Conservation (phyloP, 2,888 invertebrate species). For the Hipparchia sbordonii region DNA sequence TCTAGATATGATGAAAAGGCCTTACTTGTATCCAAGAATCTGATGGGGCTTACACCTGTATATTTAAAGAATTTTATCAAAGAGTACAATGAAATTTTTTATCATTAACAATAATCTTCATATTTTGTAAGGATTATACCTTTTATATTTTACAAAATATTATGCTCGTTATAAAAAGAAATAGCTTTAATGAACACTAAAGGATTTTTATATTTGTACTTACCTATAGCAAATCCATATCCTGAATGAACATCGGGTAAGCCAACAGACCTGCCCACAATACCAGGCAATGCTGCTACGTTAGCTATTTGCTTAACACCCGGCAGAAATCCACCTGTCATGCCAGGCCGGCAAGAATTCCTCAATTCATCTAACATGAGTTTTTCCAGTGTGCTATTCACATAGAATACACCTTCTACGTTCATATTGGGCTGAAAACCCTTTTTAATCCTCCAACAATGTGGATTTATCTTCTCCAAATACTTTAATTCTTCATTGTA, state of each 20-base stretch:
- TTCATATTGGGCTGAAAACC: constrained; percentile 99
- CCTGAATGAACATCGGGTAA: constrained; percentile 99
- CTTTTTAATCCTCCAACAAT: constrained; percentile 97
- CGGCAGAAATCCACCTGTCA: constrained; percentile 97
- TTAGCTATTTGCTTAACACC: constrained; percentile 99
- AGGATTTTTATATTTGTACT: constrained; percentile 16
- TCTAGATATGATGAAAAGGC: too few species aligned
- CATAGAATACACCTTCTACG: constrained; percentile 98
- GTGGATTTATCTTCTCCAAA: constrained; percentile 92
- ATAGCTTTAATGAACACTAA: too few species aligned
- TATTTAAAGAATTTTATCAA: too few species aligned
- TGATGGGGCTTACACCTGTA: too few species aligned
- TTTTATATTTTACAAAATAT: too few species aligned
- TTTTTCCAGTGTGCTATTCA: constrained; percentile 94
- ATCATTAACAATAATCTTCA: too few species aligned
- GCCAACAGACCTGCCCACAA: constrained; percentile 96
- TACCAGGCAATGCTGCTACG: constrained; percentile 98
- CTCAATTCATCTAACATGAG: constrained; percentile 98
- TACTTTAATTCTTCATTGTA: constrained; percentile 97
- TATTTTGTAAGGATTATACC: too few species aligned
- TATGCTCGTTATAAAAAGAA: too few species aligned
- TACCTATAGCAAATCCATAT: constrained; percentile 99
- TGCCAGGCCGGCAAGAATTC: constrained; percentile 94
- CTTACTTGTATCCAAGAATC: too few species aligned
- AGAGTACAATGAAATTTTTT: too few species aligned